Percentiles rank a stretch among this genome's conserved stretches.
Evolutionary conservation across 1,140 invertebrate genomes (phyloP).

Genomic region (Formica exsecta): DNA sequence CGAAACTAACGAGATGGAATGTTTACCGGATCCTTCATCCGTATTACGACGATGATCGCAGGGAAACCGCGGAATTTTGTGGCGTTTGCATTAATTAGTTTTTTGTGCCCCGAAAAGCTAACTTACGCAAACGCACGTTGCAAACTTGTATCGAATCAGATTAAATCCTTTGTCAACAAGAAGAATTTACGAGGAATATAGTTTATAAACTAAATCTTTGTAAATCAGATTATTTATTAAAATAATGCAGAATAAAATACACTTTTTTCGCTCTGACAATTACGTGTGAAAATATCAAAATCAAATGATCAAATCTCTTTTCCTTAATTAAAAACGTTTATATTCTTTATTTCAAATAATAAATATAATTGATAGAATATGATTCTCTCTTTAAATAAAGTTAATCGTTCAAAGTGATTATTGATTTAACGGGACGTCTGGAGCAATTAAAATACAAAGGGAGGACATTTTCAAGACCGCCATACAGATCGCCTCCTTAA

Average conservation of each 20-base stretch:
- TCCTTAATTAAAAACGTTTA: background rate
- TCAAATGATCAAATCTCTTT: background rate
- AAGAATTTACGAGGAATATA: background rate
- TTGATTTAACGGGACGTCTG: slow-evolving; percentile 3
- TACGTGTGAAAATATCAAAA: background rate
- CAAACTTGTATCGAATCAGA: slow-evolving; percentile 19
- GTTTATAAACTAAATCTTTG: background rate
- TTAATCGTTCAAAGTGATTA: slow-evolving; percentile 11
- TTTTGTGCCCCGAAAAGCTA: background rate
- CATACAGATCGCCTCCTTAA: slow-evolving; percentile 3
- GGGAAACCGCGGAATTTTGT: background rate
- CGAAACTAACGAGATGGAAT: slow-evolving; percentile 33
- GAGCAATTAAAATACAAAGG: slow-evolving; percentile 34
- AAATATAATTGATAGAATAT: background rate
- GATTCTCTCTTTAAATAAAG: background rate
- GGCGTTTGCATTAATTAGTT: slow-evolving; percentile 19
- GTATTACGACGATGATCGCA: background rate
- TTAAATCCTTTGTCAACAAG: slow-evolving; percentile 16
- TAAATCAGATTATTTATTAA: background rate
- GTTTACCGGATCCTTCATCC: slow-evolving; percentile 11
- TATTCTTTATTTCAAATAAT: background rate
- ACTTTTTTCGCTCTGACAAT: background rate
- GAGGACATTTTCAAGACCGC: background rate
- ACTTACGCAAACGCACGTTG: background rate
- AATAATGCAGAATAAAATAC: background rate